These are phyloP conservation scores for Chloropsis hardwickii DNA, from an alignment of 2,113 vertebrate species.

Conservation along the genomic window DNA sequence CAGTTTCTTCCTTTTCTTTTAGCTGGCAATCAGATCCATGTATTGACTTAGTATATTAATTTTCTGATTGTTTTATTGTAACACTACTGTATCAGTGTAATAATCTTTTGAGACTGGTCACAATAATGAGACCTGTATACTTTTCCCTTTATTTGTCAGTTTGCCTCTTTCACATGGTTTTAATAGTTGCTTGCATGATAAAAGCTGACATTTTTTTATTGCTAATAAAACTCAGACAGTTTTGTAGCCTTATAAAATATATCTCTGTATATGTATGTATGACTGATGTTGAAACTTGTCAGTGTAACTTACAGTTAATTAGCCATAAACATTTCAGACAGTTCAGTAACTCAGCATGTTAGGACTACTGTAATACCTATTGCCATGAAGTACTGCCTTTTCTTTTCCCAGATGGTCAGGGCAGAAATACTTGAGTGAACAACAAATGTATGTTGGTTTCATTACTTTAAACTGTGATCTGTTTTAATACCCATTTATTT, in stretches of 20 bases:
- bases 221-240: slow-evolving; percentile 56
- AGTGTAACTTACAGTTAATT: slow-evolving; percentile 63
- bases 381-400: slow-evolving; percentile 21
- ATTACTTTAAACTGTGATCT: slow-evolving; percentile 25
- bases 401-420: slow-evolving; percentile 13
- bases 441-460: slow-evolving; percentile 48
- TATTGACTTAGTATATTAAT: neutral
- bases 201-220: slow-evolving; percentile 60
- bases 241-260: slow-evolving; percentile 61
- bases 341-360: slow-evolving; percentile 49
- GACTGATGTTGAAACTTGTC: slow-evolving; percentile 55
- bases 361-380: slow-evolving; percentile 31
- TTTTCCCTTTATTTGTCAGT: slow-evolving; percentile 28
- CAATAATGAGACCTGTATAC: neutral
- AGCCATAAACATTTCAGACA: slow-evolving; percentile 61
- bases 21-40: neutral
- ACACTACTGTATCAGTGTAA: neutral
- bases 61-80: neutral
- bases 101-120: neutral
- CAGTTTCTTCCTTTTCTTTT: neutral
- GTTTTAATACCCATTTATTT: neutral
- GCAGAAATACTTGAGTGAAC: slow-evolving; percentile 32
- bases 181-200: slow-evolving; percentile 54
- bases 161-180: slow-evolving; percentile 46
- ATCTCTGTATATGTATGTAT: slow-evolving; percentile 32